These are phyloP conservation scores for Micromesistius poutassou DNA, from an alignment of 2,797 vertebrate species.

Conservation along the genomic window DNA sequence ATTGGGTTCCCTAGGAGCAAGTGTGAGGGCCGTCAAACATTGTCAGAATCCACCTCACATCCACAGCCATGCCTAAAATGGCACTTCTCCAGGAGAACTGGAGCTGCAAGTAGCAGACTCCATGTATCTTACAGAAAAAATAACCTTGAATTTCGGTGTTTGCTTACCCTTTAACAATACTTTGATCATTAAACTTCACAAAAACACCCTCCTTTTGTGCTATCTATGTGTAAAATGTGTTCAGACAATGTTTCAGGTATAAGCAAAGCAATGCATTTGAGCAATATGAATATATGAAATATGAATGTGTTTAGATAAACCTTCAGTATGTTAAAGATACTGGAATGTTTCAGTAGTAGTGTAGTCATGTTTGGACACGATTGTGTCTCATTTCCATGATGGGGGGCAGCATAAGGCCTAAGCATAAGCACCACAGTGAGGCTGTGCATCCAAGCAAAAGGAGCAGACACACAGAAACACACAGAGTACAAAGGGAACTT, in stretches of 20 bases:
- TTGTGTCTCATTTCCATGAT: not conserved
- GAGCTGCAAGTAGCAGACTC: not conserved
- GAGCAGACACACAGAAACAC: not conserved
- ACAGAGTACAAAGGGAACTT: not conserved
- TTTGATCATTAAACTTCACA: not conserved
- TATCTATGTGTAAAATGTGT: not conserved
- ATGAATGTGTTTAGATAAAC: no score
- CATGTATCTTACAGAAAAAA: not conserved
- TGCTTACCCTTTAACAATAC: not conserved
- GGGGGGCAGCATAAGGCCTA: no score
- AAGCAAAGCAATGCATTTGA: no score
- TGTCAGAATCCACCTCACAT: not conserved
- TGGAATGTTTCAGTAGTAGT: not conserved
- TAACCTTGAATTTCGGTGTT: not conserved
- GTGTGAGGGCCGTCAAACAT: not conserved
- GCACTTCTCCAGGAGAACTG: not conserved
- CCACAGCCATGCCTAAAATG: no score
- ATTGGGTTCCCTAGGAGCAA: not conserved
- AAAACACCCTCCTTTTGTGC: not conserved
- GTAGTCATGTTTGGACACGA: not conserved
- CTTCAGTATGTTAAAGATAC: no score
- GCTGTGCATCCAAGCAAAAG: not conserved
- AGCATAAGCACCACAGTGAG: no score
- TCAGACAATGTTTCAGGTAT: not conserved
- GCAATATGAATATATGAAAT: no score